These are phyloP conservation scores for Calypte anna DNA, from an alignment of 2,113 vertebrate species.

Conservation along the genomic window DNA sequence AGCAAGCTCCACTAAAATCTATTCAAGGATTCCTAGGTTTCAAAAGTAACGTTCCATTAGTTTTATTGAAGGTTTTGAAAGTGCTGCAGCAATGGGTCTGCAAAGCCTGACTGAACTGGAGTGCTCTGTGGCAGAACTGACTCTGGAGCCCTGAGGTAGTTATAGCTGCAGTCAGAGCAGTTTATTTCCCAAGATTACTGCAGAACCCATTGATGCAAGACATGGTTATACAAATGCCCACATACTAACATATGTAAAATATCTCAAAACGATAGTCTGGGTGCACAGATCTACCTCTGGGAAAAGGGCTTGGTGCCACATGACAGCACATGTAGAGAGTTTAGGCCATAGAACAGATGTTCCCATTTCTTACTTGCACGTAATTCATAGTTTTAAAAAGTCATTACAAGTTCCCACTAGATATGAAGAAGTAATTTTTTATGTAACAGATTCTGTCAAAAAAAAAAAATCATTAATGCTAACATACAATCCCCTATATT, in stretches of 20 bases:
- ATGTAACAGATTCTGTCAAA: background rate
- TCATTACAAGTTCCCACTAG: background rate
- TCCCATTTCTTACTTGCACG: background rate
- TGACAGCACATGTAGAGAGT: background rate
- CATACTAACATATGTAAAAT: slow-evolving; percentile 45
- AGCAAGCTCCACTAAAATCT: slow-evolving; percentile 11
- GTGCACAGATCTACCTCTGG: slow-evolving; percentile 13
- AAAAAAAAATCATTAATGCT: background rate
- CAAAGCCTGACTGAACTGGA: slow-evolving; percentile 21
- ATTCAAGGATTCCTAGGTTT: background rate
- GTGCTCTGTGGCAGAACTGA: background rate
- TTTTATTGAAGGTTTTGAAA: slow-evolving; percentile 41
- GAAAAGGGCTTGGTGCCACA: slow-evolving; percentile 43
- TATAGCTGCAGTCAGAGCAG: background rate
- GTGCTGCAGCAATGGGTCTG: background rate
- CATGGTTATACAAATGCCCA: slow-evolving; percentile 12
- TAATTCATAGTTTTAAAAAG: background rate
- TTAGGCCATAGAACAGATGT: slow-evolving; percentile 7
- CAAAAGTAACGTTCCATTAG: slow-evolving; percentile 23
- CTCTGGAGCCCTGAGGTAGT: slow-evolving; percentile 9
- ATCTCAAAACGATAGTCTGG: slow-evolving; percentile 24
- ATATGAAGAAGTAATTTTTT: background rate
- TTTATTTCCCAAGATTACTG: slow-evolving; percentile 48
- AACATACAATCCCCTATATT: background rate
- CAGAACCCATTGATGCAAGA: slow-evolving; percentile 33